These are phyloP conservation scores for Cottus gobio DNA, from an alignment of 2,113 vertebrate genomes.

Conservation along the genomic window DNA sequence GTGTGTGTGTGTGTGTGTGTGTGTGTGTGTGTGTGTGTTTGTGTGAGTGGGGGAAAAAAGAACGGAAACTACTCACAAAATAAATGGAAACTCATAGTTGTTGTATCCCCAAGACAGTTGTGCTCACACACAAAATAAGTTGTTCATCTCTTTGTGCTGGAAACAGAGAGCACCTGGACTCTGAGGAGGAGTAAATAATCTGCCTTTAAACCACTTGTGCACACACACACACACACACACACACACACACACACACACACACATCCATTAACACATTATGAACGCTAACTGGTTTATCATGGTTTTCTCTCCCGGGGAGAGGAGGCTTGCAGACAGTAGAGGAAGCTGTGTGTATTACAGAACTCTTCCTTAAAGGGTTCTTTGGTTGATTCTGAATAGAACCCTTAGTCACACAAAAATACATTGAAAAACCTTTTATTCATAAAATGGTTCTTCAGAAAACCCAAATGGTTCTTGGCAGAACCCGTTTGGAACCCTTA, in stretches of 20 bases:
- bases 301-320: slow-evolving; percentile 45
- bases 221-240: slow-evolving; percentile 23
- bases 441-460: too few species aligned
- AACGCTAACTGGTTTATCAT: slow-evolving; percentile 64
- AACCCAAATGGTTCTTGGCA: not conserved
- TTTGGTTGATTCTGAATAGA: too few species aligned
- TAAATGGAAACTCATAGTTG: slow-evolving; percentile 42
- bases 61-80: slow-evolving; percentile 22
- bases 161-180: too few species aligned
- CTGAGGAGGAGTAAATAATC: too few species aligned
- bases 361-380: too few species aligned
- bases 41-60: slow-evolving; percentile 16
- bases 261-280: slow-evolving; percentile 43
- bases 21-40: slow-evolving; percentile 16
- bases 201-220: too few species aligned
- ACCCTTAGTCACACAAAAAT: too few species aligned
- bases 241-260: slow-evolving; percentile 12
- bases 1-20: slow-evolving; percentile 10
- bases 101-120: slow-evolving; percentile 29
- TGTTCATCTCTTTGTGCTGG: too few species aligned
- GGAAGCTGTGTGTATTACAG: too few species aligned
- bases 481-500: not conserved
- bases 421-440: too few species aligned
- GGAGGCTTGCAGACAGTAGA: slow-evolving; percentile 25
- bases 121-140: slow-evolving; percentile 24